Evolutionary conservation across 2,113 vertebrate genomes (phyloP), one percentile per base, ranked within the genome.

Genomic region (Hystrix cristata): DNA sequence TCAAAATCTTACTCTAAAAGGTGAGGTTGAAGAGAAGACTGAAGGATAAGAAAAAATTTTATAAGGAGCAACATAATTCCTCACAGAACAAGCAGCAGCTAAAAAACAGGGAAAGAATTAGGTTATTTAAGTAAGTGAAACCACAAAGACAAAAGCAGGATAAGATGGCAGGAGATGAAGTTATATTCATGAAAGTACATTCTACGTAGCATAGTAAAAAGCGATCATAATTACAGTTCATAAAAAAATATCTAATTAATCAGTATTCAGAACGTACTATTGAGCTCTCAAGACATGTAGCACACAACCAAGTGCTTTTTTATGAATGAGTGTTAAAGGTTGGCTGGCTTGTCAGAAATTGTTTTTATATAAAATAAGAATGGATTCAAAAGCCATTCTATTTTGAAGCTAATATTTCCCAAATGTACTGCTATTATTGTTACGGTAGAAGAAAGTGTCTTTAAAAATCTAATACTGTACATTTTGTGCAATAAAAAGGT

Each of bases 371-470:
- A 86, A 87, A 84, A 57, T 57, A 46, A 80, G 23, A 72, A 87
- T 38, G 23, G 16, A 0, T 21, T 84, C 95, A 65, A 79, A 72
- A 88, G 53, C 9, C 38, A 93, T 87, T 91, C 8, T 13, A 53
- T 71, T 53, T 95, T 74, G 7, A 91, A 93, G 29, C 14, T 80
- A 84, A 87, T 87, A 53, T 87, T 82, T 87, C 67, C 64, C 81
- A 55, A 51, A 83, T 29, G 59, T 76, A 53, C 16, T 48, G 19
- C 48, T 84, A 85, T 92, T 92, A 85, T 48, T 86, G 18, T 87
- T 53, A 95, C 38, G 21, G 12, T 60, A 7, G 4, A 34, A 76
- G 57, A 94, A 60, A 81, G 38, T 31, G 14, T 76, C 38, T 95
- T 92, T 78, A 15, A 89, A 71, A 86, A 78, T 74, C 27, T 85